A percentile compares a stretch with the other conserved stretches of the same genome.
These are phyloP conservation scores for Lycaena phlaeas DNA, from an alignment of 2,888 invertebrate species.

Conservation along the genomic window DNA sequence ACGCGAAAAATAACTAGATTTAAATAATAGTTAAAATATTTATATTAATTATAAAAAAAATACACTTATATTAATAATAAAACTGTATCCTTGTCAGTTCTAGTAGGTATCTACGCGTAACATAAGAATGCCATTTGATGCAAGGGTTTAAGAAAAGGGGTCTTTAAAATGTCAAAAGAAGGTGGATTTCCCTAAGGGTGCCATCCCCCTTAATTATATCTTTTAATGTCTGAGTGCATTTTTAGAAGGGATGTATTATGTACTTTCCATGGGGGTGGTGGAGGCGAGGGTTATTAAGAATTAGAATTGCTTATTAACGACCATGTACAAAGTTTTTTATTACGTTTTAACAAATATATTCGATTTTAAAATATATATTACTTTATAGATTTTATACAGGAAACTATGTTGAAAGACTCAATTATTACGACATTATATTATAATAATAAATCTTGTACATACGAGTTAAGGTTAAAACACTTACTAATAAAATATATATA, in stretches of 20 bases:
- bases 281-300: constrained; percentile 24
- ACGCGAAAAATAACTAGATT: too few relatives aligned
- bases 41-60: too few relatives aligned
- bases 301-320: constrained; percentile 32
- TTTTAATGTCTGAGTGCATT: constrained; percentile 71
- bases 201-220: constrained; percentile 67
- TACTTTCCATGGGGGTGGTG: constrained; percentile 21
- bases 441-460: too few relatives aligned
- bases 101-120: constrained; percentile 16
- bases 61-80: not conserved
- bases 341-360: not conserved
- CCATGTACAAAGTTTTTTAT: constrained; percentile 10
- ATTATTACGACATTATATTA: too few relatives aligned
- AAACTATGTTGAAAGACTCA: too few relatives aligned
- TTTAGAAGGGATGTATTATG: constrained; percentile 49
- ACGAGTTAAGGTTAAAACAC: too few relatives aligned
- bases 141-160: constrained; percentile 58
- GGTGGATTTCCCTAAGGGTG: constrained; percentile 60
- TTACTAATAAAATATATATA: too few relatives aligned
- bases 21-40: too few relatives aligned
- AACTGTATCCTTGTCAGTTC: constrained; percentile 12
- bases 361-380: not conserved
- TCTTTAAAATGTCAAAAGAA: constrained; percentile 70
- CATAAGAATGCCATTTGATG: constrained; percentile 17
- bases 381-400: too few relatives aligned